phyloP scores from a whole-genome alignment of 2,797 vertebrate species.

The Coendou prehensilis region DNA sequence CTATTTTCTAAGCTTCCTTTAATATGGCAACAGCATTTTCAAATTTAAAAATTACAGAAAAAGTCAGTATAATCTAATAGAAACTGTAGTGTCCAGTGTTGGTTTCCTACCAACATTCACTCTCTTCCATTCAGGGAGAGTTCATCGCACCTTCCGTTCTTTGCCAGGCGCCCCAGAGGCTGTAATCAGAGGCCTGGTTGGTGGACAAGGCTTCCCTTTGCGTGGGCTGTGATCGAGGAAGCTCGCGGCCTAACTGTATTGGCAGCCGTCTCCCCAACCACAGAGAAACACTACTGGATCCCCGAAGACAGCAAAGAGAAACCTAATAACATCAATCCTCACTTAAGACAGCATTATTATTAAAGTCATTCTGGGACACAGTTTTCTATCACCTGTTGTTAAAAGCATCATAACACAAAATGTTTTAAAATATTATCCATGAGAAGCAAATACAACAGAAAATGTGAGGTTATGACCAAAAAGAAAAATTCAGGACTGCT shows the following conservation, averaged over 20 bases:
- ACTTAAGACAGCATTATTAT: neutral
- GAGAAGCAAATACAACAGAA: constrained; percentile 35
- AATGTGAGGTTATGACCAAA: neutral
- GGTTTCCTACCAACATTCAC: neutral
- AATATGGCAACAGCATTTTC: neutral
- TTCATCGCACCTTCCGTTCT: neutral
- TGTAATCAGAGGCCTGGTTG: neutral
- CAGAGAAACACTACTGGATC: neutral
- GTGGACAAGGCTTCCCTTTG: no score
- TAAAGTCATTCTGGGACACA: neutral
- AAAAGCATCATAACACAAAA: constrained; percentile 1
- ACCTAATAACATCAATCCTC: neutral
- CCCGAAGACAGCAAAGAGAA: neutral
- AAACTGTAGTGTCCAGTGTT: neutral
- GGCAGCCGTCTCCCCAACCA: neutral
- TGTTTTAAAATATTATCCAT: neutral
- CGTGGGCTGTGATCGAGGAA: neutral
- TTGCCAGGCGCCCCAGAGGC: neutral
- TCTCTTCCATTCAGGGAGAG: neutral
- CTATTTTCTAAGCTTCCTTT: neutral
- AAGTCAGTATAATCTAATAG: neutral
- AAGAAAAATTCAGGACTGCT: neutral
- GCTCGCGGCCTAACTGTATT: neutral
- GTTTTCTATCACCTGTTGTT: neutral
- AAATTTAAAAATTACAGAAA: neutral